Conservation (phyloP, 2,113 vertebrate genomes). For the Dissostichus mawsoni region DNA sequence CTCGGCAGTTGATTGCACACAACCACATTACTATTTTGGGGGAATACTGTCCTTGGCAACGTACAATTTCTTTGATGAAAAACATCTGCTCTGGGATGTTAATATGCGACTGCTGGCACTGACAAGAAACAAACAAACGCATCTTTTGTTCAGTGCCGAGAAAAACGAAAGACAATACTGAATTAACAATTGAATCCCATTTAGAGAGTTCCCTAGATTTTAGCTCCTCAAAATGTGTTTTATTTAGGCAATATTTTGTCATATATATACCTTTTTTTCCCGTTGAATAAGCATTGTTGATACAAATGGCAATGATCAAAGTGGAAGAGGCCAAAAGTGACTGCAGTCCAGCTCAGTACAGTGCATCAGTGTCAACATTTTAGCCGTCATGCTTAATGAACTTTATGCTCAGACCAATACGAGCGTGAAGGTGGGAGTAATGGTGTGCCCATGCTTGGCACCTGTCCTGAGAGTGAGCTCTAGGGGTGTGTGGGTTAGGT, state of each 20-base stretch:
- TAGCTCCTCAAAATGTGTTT: constrained; percentile 27
- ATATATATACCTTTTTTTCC: not conserved
- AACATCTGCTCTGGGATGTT: constrained; percentile 35
- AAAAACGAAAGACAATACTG: not conserved
- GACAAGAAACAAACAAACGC: constrained; percentile 25
- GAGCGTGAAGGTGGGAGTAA: constrained; percentile 24
- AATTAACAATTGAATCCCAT: constrained; percentile 8
- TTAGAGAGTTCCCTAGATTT: not conserved
- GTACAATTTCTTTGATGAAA: constrained; percentile 23
- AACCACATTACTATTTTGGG: constrained; percentile 17
- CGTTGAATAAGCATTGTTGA: constrained; percentile 27
- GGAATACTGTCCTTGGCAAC: constrained; percentile 48
- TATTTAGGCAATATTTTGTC: not conserved
- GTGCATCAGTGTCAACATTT: constrained; percentile 43
- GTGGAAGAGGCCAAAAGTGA: constrained; percentile 34
- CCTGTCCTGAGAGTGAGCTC: constrained; percentile 28
- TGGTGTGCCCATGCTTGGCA: constrained; percentile 44
- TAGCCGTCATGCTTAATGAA: constrained; percentile 55
- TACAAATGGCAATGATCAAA: constrained; percentile 19
- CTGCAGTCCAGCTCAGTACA: constrained; percentile 32
- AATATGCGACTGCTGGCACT: constrained; percentile 10
- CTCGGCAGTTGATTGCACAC: not conserved
- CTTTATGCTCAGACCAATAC: constrained; percentile 19
- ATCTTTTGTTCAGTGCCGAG: constrained; percentile 29
- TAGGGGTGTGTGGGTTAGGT: not conserved